phyloP scores from a whole-genome alignment of 1,140 invertebrate species.

The Cherax quadricarinatus region DNA sequence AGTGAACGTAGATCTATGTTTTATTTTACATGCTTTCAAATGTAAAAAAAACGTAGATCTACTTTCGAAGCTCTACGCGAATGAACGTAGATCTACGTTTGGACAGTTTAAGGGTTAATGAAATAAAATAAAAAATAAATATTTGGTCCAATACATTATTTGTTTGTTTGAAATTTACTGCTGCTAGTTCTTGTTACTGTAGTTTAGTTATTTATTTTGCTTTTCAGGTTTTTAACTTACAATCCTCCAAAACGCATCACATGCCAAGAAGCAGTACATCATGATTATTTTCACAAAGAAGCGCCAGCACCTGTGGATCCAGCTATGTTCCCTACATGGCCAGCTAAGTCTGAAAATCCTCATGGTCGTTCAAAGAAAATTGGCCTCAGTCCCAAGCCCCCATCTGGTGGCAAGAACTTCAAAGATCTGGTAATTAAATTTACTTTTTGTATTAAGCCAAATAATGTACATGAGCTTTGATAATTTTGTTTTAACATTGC shows the following conservation, averaged over 20 bases:
- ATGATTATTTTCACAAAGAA: constrained; percentile 92
- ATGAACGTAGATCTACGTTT: too few relatives aligned
- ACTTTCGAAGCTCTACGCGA: too few relatives aligned
- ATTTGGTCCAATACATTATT: too few relatives aligned
- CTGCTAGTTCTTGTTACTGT: not conserved
- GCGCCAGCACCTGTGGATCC: constrained; percentile 94
- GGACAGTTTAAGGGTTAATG: too few relatives aligned
- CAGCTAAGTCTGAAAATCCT: constrained; percentile 96
- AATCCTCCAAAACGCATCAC: constrained; percentile 92
- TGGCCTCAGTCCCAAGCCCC: constrained; percentile 89
- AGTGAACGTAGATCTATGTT: too few relatives aligned
- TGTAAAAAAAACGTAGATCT: too few relatives aligned
- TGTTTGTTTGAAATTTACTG: too few relatives aligned
- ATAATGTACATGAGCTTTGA: not conserved
- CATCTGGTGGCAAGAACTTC: constrained; percentile 91
- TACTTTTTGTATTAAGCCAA: not conserved
- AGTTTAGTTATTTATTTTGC: not conserved
- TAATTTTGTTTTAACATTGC: not conserved
- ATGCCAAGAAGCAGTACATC: constrained; percentile 91
- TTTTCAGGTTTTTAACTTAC: constrained; percentile 89
- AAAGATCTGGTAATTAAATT: constrained; percentile 69
- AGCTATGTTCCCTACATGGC: constrained; percentile 99
- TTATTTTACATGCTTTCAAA: too few relatives aligned
- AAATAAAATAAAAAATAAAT: too few relatives aligned
- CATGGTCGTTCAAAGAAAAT: constrained; percentile 82